Percentiles rank a stretch among this genome's conserved stretches.
These are phyloP conservation scores for Clarias macrocephalus DNA, from an alignment of 2,113 vertebrate species.

Conservation along the genomic window DNA sequence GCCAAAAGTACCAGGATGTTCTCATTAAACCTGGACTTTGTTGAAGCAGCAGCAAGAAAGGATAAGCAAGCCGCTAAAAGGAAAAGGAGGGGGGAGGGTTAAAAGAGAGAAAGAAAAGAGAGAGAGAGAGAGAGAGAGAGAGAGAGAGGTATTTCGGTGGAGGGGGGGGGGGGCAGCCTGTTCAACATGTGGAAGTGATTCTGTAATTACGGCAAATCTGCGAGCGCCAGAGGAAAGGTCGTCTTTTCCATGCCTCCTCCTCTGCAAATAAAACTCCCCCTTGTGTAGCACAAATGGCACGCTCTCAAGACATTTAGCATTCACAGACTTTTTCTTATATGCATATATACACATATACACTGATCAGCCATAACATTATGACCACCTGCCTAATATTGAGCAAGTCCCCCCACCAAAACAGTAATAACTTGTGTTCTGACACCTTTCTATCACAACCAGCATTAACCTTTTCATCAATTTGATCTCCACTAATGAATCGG, in stretches of 20 bases:
- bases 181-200: constrained; percentile 83
- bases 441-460: too few relatives aligned
- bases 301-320: constrained; percentile 24
- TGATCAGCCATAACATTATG: too few relatives aligned
- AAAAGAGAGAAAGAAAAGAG: constrained; percentile 36
- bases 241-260: constrained; percentile 73
- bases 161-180: constrained; percentile 71
- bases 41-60: constrained; percentile 63
- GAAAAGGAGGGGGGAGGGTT: constrained; percentile 51
- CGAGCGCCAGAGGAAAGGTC: constrained; percentile 78
- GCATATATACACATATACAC: too few relatives aligned
- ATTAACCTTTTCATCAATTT: too few relatives aligned
- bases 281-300: constrained; percentile 65
- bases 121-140: constrained; percentile 41
- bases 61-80: constrained; percentile 63
- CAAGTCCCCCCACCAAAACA: too few relatives aligned
- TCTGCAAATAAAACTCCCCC: constrained; percentile 72
- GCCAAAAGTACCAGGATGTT: constrained; percentile 77
- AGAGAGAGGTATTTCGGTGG: constrained; percentile 59
- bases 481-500: too few relatives aligned
- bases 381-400: too few relatives aligned
- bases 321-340: background rate
- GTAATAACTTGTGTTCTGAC: too few relatives aligned
- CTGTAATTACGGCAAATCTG: constrained; percentile 81
- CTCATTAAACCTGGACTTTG: constrained; percentile 74